Base-by-base conservation (phyloP, 53 echinoderm and acorn worm genomes). In the Temnopleurus reevesii region DNA sequence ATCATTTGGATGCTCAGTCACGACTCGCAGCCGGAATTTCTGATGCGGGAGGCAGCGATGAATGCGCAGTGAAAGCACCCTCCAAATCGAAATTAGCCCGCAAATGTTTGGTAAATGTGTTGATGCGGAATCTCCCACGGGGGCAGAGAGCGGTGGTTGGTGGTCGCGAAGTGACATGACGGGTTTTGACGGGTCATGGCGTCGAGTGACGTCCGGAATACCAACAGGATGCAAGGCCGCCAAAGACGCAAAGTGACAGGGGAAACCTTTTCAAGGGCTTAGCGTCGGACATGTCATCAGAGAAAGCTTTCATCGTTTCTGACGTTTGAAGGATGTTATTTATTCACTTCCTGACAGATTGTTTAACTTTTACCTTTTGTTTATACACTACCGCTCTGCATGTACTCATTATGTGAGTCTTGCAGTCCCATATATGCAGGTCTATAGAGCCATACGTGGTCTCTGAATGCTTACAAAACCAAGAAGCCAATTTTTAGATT, bases 101-200 rank as follows among this genome's bases (percentile, higher is more conserved):
- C 38, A 41, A 71, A 71, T 71, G 71, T 71, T 71, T 71, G 36
- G 71, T 41, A 38, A 71, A 71, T 71, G 71, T 71, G 71, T 71
- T 71, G 71, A 71, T 41, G 71, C 71, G 71, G 71, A 71, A 71
- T 71, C 41, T 71, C 71, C 71, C 71, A 71, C 41, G 23, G 71
- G 71, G 71, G 71, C 9, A 27, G 23, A 9, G 41, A 71, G 71
- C 71, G 71, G 71, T 71, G 15, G n/a, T n/a, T n/a, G n/a, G n/a
- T n/a, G 71, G 71, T 71, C 71, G 71, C 41, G 36, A 71, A 71
- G 38, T 71, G 71, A 71, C 71, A 71, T 71, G 71, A 13, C 41
- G 7, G 71, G n/a, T 41, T 41, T 71, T 71, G 71, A 71, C 41
- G 71, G 63, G 71, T 41, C 19, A 19, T 71, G 71, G 71, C 71